Evolutionary conservation across 1,140 invertebrate genomes (phyloP).

Genomic region (Campoletis sonorensis): DNA sequence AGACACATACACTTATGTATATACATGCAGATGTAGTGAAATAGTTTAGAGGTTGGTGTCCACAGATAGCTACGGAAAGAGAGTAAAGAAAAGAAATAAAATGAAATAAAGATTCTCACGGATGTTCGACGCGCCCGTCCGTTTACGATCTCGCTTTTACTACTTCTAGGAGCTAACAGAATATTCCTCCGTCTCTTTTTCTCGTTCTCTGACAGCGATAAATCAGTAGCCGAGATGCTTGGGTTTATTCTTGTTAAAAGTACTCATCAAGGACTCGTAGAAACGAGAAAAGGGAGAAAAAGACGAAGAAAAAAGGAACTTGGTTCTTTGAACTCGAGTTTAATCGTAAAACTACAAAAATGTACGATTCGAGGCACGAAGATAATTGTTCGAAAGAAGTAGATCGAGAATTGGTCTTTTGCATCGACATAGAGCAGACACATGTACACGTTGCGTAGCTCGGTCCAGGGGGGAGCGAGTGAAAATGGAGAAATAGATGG

Average conservation of each 20-base stretch:
- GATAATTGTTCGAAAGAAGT: not conserved
- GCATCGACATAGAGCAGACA: not conserved
- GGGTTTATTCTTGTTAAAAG: not conserved
- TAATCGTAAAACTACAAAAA: too few relatives aligned
- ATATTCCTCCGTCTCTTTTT: not conserved
- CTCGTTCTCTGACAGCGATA: not conserved
- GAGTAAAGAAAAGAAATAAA: constrained; percentile 5
- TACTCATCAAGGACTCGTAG: constrained; percentile 2
- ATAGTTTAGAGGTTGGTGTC: not conserved
- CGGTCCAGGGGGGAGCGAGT: not conserved
- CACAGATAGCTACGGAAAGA: constrained; percentile 20
- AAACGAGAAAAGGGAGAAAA: not conserved
- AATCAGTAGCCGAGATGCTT: not conserved
- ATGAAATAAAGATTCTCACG: constrained; percentile 38
- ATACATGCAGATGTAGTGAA: not conserved
- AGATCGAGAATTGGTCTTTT: not conserved
- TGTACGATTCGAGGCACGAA: not conserved
- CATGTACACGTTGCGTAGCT: too few relatives aligned
- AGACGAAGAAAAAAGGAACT: not conserved
- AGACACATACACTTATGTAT: not conserved
- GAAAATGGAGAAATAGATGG: constrained; percentile 20
- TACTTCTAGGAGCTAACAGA: constrained; percentile 20
- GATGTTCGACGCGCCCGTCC: constrained; percentile 23
- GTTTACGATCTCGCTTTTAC: constrained; percentile 28
- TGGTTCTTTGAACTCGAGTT: not conserved